A percentile compares a stretch with the other conserved stretches of the same genome.
Evolutionary conservation across 2,888 invertebrate genomes (phyloP).

Genomic region (Tenthredo mesomela): DNA sequence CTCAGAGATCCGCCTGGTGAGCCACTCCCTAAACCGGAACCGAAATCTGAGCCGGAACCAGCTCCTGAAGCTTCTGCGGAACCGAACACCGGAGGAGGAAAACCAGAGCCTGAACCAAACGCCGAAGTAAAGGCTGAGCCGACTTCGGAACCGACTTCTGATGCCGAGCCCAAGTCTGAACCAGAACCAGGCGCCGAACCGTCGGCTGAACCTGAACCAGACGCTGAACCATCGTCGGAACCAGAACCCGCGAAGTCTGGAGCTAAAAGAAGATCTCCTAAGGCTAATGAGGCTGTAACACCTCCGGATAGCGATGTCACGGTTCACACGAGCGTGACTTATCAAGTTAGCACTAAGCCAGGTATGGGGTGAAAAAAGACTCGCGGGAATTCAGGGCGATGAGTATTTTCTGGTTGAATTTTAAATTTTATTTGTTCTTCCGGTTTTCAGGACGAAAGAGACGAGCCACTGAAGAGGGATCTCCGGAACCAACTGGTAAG

Average conservation of each 20-base stretch:
- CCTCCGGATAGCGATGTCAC: slow-evolving; percentile 81
- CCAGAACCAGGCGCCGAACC: slow-evolving; percentile 74
- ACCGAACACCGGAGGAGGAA: slow-evolving; percentile 70
- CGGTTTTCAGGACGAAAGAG: slow-evolving; percentile 70
- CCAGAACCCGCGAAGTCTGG: slow-evolving; percentile 68
- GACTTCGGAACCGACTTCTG: slow-evolving; percentile 51
- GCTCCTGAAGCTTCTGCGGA: slow-evolving; percentile 71
- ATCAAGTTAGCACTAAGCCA: slow-evolving; percentile 85
- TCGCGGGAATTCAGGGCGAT: not conserved
- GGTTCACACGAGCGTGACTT: slow-evolving; percentile 90
- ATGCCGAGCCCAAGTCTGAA: slow-evolving; percentile 75
- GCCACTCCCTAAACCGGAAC: slow-evolving; percentile 77
- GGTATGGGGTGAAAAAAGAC: slow-evolving; percentile 71
- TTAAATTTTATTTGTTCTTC: slow-evolving; percentile 47
- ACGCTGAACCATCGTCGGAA: slow-evolving; percentile 71
- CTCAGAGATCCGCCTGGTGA: slow-evolving; percentile 78
- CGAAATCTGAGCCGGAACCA: slow-evolving; percentile 72
- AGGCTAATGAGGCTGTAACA: slow-evolving; percentile 66
- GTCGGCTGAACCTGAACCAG: slow-evolving; percentile 73
- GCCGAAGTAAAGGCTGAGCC: slow-evolving; percentile 55
- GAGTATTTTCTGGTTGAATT: not conserved
- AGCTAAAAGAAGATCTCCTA: slow-evolving; percentile 73
- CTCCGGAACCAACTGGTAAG: slow-evolving; percentile 67
- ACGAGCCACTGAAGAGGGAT: slow-evolving; percentile 65
- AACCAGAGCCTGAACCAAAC: slow-evolving; percentile 68